Conservation (phyloP, 2,113 vertebrate species). For the Raja brachyura region DNA sequence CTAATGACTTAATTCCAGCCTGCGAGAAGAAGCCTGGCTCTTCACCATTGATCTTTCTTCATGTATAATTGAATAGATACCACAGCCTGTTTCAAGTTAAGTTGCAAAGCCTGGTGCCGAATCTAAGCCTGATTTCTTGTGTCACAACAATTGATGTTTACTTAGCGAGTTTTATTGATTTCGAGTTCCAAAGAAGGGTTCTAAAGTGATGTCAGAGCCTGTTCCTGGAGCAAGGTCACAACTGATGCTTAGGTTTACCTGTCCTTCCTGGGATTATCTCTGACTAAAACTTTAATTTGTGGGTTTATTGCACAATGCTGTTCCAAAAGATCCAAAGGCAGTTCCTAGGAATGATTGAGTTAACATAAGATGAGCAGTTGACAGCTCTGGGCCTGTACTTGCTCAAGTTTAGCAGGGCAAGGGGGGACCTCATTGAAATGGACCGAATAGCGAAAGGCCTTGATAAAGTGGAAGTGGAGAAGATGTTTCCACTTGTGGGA, state of each 20-base stretch:
- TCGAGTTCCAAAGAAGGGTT: background rate
- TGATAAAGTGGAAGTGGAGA: too few species aligned
- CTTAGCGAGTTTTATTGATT: slow-evolving; percentile 5
- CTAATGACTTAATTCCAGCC: slow-evolving; percentile 17
- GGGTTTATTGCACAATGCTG: background rate
- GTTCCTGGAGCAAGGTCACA: background rate
- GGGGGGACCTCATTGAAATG: too few species aligned
- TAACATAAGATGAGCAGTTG: too few species aligned
- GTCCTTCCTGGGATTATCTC: background rate
- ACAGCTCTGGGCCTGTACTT: too few species aligned
- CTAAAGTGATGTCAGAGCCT: background rate
- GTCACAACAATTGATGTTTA: background rate
- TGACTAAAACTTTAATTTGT: background rate
- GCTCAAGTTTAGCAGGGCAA: too few species aligned
- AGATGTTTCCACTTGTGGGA: too few species aligned
- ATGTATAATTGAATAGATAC: slow-evolving; percentile 10
- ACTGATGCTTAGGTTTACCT: background rate
- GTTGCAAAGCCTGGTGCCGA: background rate
- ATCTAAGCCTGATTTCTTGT: background rate
- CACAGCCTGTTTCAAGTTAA: background rate
- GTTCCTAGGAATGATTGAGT: too few species aligned
- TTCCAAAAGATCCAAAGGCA: background rate
- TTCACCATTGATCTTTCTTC: slow-evolving; percentile 13
- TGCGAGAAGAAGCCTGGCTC: background rate
- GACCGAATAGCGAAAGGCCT: too few species aligned